Evolutionary conservation across 2,888 invertebrate species (phyloP), one percentile per base, ranked within the genome.

Genomic region (Parelbella ahira): DNA sequence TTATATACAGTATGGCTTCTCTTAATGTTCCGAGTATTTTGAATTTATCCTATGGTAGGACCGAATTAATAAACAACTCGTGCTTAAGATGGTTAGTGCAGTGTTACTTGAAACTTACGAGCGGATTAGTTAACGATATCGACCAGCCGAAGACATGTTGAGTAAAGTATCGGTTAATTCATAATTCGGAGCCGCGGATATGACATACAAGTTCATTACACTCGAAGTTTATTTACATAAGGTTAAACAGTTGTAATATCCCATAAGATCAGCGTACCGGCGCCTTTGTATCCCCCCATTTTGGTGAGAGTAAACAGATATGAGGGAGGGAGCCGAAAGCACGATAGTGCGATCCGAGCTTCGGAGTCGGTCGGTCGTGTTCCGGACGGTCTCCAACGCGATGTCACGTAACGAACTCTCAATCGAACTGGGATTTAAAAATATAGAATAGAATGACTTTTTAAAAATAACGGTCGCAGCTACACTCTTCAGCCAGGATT

Each of bases 301-400:
- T 75, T 59, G 72, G 62, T 70, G 73, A 73, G 68, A 74, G 81
- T 81, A 84, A 81, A 83, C 78, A 78, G 64, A 77, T 75, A 78
- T 71, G 72, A 76, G 75, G 75, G 74, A 77, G 79, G 81, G 82
- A 77, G 75, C 59, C 13, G n/a, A 28, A 76, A 74, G 58, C n/a
- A 21, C 69, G 73, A 81, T 86, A 87, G 86, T 87, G 77, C 73
- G 65, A 69, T 67, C 68, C 69, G 69, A 76, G 74, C 61, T 70
- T 61, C 64, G 63, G 60, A 61, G 56, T 66, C 63, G 78, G 53
- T 53, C 67, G 77, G 83, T 79, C 71, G 84, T 70, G 79, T 63
- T 58, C 53, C 62, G 55, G 59, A 58, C 63, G 56, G 51, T 54
- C 47, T 57, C 54, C 53, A 48, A 53, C 58, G 61, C 61, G 53